Percentiles rank a stretch among this genome's conserved stretches.
Evolutionary conservation across 2,797 vertebrate genomes (phyloP).

Genomic region (Silurus aristotelis): DNA sequence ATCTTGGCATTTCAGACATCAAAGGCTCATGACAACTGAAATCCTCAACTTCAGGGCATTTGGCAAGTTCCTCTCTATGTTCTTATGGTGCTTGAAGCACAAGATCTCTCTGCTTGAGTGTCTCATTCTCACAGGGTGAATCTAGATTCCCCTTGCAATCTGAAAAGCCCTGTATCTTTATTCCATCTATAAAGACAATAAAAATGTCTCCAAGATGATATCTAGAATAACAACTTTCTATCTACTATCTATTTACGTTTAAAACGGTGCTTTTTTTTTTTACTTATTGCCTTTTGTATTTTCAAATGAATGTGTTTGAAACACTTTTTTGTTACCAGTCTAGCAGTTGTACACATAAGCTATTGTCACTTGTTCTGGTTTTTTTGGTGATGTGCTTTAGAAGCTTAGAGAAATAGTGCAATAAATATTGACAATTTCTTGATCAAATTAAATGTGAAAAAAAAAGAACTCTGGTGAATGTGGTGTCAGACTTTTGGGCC

Average conservation of each 20-base stretch:
- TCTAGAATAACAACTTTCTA: too few species aligned
- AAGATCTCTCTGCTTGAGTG: neutral
- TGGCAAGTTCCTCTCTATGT: neutral
- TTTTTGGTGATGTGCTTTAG: neutral
- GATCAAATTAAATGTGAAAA: too few species aligned
- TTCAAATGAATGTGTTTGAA: neutral
- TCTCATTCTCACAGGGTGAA: neutral
- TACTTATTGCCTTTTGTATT: neutral
- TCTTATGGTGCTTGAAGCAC: neutral
- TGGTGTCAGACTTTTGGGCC: neutral
- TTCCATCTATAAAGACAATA: too few species aligned
- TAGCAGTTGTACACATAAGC: neutral
- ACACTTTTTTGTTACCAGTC: neutral
- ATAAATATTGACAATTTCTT: neutral
- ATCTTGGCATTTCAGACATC: neutral
- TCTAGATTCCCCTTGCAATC: neutral
- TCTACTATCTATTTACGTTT: neutral
- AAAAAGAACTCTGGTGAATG: neutral
- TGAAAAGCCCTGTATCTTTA: neutral
- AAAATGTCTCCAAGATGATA: too few species aligned
- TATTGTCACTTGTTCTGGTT: neutral
- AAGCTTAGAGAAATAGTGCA: neutral
- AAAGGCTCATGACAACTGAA: neutral
- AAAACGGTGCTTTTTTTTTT: too few species aligned
- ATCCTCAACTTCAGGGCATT: neutral